Percentiles rank a stretch among this genome's conserved stretches.
Evolutionary conservation across 2,113 vertebrate species (phyloP).

Genomic region (Otis tarda): DNA sequence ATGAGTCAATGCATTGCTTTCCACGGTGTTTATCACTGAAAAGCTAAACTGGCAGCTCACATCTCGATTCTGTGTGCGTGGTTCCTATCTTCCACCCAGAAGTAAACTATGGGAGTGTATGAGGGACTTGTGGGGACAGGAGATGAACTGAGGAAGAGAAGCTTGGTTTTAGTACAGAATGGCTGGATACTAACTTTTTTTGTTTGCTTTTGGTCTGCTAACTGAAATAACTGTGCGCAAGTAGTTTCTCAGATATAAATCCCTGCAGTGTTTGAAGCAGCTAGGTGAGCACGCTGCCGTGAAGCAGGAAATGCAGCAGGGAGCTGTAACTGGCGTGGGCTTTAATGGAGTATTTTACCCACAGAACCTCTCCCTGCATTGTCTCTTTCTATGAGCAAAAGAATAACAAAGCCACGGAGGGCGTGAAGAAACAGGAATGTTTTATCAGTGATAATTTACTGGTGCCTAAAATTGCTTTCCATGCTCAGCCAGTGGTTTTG

Average conservation of each 20-base stretch:
- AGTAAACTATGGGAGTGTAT: not conserved
- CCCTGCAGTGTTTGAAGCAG: not conserved
- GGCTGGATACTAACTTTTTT: not conserved
- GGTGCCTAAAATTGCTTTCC: slow-evolving; percentile 45
- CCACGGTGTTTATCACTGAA: not conserved
- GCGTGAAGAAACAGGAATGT: slow-evolving; percentile 60
- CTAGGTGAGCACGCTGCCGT: not conserved
- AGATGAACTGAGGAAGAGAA: not conserved
- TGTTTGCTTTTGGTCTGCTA: not conserved
- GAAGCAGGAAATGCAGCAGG: not conserved
- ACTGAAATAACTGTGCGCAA: not conserved
- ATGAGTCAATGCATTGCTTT: not conserved
- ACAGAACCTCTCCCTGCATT: slow-evolving; percentile 15
- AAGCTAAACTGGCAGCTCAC: not conserved
- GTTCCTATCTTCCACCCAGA: not conserved
- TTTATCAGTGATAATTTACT: slow-evolving; percentile 48
- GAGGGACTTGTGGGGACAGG: too few relatives aligned
- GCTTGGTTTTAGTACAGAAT: not conserved
- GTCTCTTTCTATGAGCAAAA: slow-evolving; percentile 1
- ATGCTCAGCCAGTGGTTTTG: slow-evolving; percentile 25
- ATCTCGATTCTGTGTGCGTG: not conserved
- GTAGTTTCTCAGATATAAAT: not conserved
- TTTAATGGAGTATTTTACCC: not conserved
- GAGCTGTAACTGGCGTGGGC: not conserved
- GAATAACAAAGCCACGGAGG: slow-evolving; percentile 19